Base-by-base conservation (phyloP, 2,888 invertebrate species). In the Drosophila atroscutellata region DNA sequence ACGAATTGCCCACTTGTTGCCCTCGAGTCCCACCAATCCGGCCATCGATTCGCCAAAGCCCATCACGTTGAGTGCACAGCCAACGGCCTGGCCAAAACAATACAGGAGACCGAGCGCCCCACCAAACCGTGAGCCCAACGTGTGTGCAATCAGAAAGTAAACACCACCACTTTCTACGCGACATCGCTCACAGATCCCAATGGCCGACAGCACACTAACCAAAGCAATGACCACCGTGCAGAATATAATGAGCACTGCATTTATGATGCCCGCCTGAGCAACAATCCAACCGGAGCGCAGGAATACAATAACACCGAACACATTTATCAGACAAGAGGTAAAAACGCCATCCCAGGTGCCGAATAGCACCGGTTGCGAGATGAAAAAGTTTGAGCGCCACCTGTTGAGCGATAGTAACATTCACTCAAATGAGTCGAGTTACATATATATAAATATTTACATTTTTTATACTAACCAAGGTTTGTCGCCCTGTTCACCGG, bases 281-380 rank as follows among this genome's bases (percentile, higher is more conserved):
- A 99, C 99, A 91, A 99, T 98, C 99, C 99, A 99, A 76, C 99
- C 99, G 73, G 98, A 98, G 87, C 99, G 94, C 70, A 99, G 94
- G 93, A 99, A 99, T 72, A 99, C 98, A 92, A 99, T 98, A 0
- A 99, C 99, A n/a, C 99, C 99, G 94, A 99, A 98, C 68, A 99
- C 98, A 93, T 99, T 99, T 91, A 99, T 98, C 89, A 99, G 95
- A 92, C 98, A 99, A 59, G 99, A 98, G 63, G 99, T 98, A 92
- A 99, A 99, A 9, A 99, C 99, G 77, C 99, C 99, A 93, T 99
- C 99, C 93, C 93, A 99, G 1, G 98, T 98, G 18, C 99, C 99
- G 94, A 99, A 99, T 59, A 99, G 94, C 61, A 99, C 97, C 39
- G 98, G 98, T 93, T 99, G 98, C 37, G 98, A 98, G 93, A 99